Evolutionary conservation across 2,888 invertebrate genomes (phyloP).

Genomic region (Tenthredo livida): DNA sequence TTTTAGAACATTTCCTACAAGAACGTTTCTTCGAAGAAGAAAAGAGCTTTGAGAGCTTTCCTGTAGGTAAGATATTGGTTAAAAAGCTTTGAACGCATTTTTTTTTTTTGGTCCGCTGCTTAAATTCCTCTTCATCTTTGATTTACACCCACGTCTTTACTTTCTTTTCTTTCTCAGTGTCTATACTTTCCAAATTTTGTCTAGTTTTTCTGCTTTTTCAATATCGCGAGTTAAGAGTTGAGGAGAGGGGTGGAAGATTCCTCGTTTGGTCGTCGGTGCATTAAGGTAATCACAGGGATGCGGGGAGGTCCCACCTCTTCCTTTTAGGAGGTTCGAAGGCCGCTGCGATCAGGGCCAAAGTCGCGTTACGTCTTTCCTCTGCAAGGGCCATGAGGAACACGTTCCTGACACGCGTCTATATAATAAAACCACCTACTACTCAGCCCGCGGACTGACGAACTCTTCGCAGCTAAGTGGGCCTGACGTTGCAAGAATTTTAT

Average conservation of each 20-base stretch:
- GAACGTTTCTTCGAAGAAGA: background rate
- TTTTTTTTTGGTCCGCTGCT: too few species aligned
- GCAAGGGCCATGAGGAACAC: slow-evolving; percentile 56
- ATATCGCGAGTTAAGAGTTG: background rate
- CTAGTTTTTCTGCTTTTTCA: background rate
- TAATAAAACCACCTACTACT: slow-evolving; percentile 61
- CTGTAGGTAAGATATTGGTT: background rate
- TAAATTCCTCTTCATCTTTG: too few species aligned
- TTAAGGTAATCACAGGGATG: slow-evolving; percentile 65
- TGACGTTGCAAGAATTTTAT: slow-evolving; percentile 66
- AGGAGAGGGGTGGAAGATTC: background rate
- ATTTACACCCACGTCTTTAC: too few species aligned
- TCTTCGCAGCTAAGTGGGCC: slow-evolving; percentile 58
- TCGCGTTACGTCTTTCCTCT: background rate
- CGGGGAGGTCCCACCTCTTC: slow-evolving; percentile 54
- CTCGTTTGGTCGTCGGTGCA: slow-evolving; percentile 60
- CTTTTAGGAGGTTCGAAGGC: slow-evolving; percentile 52
- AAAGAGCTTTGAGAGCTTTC: background rate
- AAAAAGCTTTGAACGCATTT: background rate
- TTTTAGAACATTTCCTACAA: background rate
- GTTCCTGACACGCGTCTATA: slow-evolving; percentile 66
- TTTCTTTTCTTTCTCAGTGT: background rate
- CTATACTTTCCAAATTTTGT: background rate
- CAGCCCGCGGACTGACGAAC: slow-evolving; percentile 46
- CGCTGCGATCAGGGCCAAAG: slow-evolving; percentile 53